Evolutionary conservation across 2,888 invertebrate species (phyloP).

Genomic region (Tetranychus piercei): DNA sequence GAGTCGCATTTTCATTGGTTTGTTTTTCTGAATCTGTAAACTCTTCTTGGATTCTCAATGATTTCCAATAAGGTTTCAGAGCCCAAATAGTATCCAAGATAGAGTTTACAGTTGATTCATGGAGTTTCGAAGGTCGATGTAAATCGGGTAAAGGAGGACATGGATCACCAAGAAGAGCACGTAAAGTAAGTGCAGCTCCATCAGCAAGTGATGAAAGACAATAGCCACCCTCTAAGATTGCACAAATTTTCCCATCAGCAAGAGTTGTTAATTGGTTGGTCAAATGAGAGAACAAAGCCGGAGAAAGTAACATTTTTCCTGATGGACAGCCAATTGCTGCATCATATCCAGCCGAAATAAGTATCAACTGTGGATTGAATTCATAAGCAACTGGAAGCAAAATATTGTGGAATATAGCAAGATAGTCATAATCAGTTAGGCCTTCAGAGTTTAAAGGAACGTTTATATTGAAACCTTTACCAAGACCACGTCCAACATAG

Average conservation of each 20-base stretch:
- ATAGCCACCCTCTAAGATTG: conserved; percentile 82
- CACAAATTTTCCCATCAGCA: conserved; percentile 57
- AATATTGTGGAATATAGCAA: conserved; percentile 68
- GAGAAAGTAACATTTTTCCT: conserved; percentile 80
- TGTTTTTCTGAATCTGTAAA: neutral
- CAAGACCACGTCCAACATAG: conserved; percentile 54
- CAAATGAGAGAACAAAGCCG: conserved; percentile 66
- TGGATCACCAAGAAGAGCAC: conserved; percentile 59
- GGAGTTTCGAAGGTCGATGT: conserved; percentile 2
- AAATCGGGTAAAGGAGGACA: conserved; percentile 41
- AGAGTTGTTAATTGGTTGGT: conserved; percentile 51
- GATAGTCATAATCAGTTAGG: conserved; percentile 67
- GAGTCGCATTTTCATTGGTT: neutral
- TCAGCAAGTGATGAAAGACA: conserved; percentile 68
- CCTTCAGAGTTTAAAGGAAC: conserved; percentile 68
- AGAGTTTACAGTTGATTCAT: conserved; percentile 41
- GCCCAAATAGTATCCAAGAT: conserved; percentile 59
- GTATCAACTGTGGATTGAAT: conserved; percentile 64
- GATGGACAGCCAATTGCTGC: conserved; percentile 80
- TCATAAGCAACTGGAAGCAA: conserved; percentile 67
- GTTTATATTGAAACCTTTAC: conserved; percentile 71
- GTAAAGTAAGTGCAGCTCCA: conserved; percentile 61
- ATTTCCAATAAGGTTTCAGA: conserved; percentile 55
- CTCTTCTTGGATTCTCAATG: conserved; percentile 44
- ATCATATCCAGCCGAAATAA: conserved; percentile 73